Evolutionary conservation across 2,113 vertebrate species (phyloP), one percentile per base, ranked within the genome.

Genomic region (Pelecanus crispus): DNA sequence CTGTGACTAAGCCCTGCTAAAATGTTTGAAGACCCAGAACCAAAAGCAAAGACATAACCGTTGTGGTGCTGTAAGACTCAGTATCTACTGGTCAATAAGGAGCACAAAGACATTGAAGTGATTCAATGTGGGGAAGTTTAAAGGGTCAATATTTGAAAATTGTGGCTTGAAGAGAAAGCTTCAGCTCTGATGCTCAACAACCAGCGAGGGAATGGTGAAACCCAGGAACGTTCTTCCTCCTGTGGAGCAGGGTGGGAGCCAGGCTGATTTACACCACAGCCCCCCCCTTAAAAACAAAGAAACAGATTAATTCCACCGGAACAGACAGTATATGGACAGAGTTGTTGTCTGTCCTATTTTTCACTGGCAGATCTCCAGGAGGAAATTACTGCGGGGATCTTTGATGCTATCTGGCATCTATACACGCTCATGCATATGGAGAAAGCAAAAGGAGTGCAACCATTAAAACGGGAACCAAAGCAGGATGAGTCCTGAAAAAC

Each of bases 321-420:
- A 8, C 63, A 95, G n/a, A 61, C 38, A 50, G 25, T 65, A 31
- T 49, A 73, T 0, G 49, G 61, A 59, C 78, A 74, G 86, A 92
- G 70, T 25, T 73, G 63, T 56, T 86, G 70, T 85, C 87, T 14
- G 19, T 40, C 21, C 44, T 85, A 24, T 63, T 89, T 77, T 86
- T 86, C 4, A 0, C 52, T 91, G 93, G 92, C 74, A 75, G 40
- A 62, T 82, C 55, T 96, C 87, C 87, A 94, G 92, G 36, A 95
- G 63, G 80, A 94, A 93, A 88, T 95, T 88, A 82, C 61, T 86
- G 87, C 70, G 50, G 38, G 26, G 45, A 73, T 95, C 29, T 77
- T 88, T 93, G 90, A 77, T 92, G 53, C 32, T 90, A 56, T 92
- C 82, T 96, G 94, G 70, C 78, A 80, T 59, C 61, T 71, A 29